Evolutionary conservation across 1,140 invertebrate genomes (phyloP).

Genomic region (Phthorimaea operculella): DNA sequence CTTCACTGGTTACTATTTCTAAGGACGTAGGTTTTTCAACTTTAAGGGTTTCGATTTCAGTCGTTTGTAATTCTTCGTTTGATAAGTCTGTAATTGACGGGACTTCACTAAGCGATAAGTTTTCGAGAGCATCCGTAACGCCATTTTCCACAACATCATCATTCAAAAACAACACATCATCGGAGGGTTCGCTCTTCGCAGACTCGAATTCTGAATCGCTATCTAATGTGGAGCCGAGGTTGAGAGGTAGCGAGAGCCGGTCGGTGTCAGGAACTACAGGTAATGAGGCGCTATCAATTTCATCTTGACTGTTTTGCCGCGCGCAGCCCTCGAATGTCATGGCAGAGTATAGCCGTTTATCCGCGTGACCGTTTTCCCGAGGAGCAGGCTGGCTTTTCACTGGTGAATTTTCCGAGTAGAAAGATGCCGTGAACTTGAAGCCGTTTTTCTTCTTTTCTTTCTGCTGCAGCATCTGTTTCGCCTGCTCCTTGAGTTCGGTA

Average conservation of each 20-base stretch:
- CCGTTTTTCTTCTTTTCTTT: constrained; percentile 54
- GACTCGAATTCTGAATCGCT: constrained; percentile 64
- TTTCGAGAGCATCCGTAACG: constrained; percentile 36
- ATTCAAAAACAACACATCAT: constrained; percentile 14
- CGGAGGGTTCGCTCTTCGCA: constrained; percentile 54
- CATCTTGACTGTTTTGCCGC: constrained; percentile 53
- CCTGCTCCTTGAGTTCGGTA: constrained; percentile 40
- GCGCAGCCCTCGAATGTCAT: constrained; percentile 67
- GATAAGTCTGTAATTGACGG: constrained; percentile 19
- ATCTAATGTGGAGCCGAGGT: constrained; percentile 32
- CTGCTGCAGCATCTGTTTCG: constrained; percentile 39
- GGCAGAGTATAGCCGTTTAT: constrained; percentile 60
- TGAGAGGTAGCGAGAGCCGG: constrained; percentile 27
- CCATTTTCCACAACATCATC: constrained; percentile 16
- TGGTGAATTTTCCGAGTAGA: constrained; percentile 52
- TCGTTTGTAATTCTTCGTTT: constrained; percentile 26
- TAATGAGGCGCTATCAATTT: constrained; percentile 37
- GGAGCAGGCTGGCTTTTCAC: constrained; percentile 55
- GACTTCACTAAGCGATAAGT: constrained; percentile 42
- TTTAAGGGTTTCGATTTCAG: constrained; percentile 14
- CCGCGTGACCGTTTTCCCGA: constrained; percentile 57
- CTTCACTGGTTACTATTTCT: constrained; percentile 47
- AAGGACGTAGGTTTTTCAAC: constrained; percentile 20
- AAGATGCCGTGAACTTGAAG: constrained; percentile 53
- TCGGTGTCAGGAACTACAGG: constrained; percentile 25